Conservation (phyloP, 2,797 vertebrate species). For the Pseudochromis fuscus region DNA sequence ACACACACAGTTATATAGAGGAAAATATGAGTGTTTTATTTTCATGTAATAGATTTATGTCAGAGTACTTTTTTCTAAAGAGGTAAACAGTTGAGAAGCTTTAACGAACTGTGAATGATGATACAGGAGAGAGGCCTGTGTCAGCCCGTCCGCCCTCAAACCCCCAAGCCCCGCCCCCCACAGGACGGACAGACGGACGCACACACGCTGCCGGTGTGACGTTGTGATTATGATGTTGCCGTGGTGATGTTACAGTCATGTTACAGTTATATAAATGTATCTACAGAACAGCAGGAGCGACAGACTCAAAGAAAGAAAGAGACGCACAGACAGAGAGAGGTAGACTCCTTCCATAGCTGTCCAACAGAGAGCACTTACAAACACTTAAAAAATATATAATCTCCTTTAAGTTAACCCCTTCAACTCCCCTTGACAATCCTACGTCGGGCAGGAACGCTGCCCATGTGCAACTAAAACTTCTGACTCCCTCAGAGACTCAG, state of each 20-base stretch:
- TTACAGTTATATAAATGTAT: conserved; percentile 80
- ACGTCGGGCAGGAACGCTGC: conserved; percentile 80
- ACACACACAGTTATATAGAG: conserved; percentile 72
- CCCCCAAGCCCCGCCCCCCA: background rate
- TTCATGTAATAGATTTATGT: conserved; percentile 87
- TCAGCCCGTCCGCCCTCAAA: conserved; percentile 31
- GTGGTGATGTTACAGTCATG: conserved; percentile 82
- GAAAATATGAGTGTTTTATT: conserved; percentile 84
- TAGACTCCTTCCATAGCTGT: conserved; percentile 71
- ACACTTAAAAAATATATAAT: conserved; percentile 52
- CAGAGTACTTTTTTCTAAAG: conserved; percentile 83
- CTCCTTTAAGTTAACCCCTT: conserved; percentile 73
- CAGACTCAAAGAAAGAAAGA: conserved; percentile 48
- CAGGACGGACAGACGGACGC: conserved; percentile 24
- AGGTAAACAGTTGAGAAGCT: conserved; percentile 82
- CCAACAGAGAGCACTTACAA: conserved; percentile 90
- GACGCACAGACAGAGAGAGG: conserved; percentile 60
- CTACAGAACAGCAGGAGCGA: conserved; percentile 79
- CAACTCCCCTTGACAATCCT: conserved; percentile 91
- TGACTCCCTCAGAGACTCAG: conserved; percentile 75
- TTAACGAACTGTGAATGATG: conserved; percentile 88
- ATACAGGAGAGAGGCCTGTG: conserved; percentile 44
- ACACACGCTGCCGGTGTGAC: conserved; percentile 63
- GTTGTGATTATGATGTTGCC: conserved; percentile 80
- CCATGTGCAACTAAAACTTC: conserved; percentile 50